Conservation (phyloP, 2,113 vertebrate genomes). For the Ciconia boyciana region DNA sequence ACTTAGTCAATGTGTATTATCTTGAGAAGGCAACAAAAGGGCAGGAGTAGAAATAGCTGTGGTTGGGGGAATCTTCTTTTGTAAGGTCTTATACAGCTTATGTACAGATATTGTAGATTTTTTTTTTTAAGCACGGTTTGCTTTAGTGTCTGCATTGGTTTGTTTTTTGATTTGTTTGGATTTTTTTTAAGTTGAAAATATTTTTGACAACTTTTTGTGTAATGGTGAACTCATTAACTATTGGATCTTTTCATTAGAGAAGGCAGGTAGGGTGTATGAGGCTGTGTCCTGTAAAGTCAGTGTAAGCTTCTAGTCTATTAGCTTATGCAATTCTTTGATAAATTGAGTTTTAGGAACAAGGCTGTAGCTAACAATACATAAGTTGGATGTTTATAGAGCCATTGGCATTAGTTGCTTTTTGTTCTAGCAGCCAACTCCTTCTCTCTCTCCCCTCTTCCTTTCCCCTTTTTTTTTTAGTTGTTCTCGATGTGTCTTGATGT, state of each 20-base stretch:
- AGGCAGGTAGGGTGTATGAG: slow-evolving; percentile 8
- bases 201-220: slow-evolving; percentile 39
- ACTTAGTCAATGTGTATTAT: slow-evolving; percentile 96
- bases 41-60: slow-evolving; percentile 65
- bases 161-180: neutral
- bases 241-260: slow-evolving; percentile 44
- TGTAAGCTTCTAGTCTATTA: slow-evolving; percentile 23
- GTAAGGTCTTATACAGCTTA: slow-evolving; percentile 51
- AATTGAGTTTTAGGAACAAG: slow-evolving; percentile 20
- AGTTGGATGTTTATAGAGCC: neutral
- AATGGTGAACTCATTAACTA: slow-evolving; percentile 18
- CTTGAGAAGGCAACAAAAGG: slow-evolving; percentile 82
- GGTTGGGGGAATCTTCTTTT: neutral
- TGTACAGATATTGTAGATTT: slow-evolving; percentile 64
- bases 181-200: slow-evolving; percentile 53
- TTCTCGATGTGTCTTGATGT: slow-evolving; percentile 51
- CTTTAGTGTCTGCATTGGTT: slow-evolving; percentile 45
- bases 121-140: slow-evolving; percentile 44
- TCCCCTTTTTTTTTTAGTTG: slow-evolving; percentile 2
- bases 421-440: slow-evolving; percentile 30
- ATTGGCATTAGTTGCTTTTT: slow-evolving; percentile 20
- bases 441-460: neutral
- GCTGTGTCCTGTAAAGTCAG: slow-evolving; percentile 27
- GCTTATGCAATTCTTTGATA: neutral
- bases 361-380: neutral